These are phyloP conservation scores for Bostrychus sinensis DNA, from an alignment of 2,113 vertebrate genomes.

Conservation along the genomic window DNA sequence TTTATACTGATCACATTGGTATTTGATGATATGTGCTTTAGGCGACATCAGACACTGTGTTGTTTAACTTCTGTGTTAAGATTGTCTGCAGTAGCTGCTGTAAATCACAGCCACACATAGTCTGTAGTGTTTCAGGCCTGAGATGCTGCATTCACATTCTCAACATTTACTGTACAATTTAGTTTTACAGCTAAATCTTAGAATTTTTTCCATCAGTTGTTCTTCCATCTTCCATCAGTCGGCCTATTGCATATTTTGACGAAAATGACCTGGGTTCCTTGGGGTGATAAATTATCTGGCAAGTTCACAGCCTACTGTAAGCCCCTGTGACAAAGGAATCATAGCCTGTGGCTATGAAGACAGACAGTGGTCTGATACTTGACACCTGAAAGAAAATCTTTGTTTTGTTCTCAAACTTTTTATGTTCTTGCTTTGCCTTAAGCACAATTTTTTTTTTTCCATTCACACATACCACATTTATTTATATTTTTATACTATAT, in stretches of 20 bases:
- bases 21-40: not conserved
- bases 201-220: not conserved
- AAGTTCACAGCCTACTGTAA: constrained; percentile 39
- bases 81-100: not conserved
- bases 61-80: not conserved
- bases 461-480: not conserved
- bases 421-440: constrained; percentile 18
- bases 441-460: constrained; percentile 7
- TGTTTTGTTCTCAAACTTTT: constrained; percentile 47
- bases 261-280: constrained; percentile 8
- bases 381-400: constrained; percentile 66
- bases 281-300: constrained; percentile 16
- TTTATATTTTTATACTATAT: not conserved
- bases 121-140: constrained; percentile 15
- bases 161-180: not conserved
- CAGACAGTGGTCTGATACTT: constrained; percentile 49
- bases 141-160: not conserved
- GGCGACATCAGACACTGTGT: not conserved
- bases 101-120: not conserved
- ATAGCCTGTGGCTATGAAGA: constrained; percentile 28
- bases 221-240: not conserved
- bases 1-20: not conserved
- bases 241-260: constrained; percentile 10
- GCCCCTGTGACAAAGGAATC: constrained; percentile 36
- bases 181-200: not conserved